These are phyloP conservation scores for Scaptomyza polygonia DNA, from an alignment of 2,888 invertebrate species.

Conservation along the genomic window DNA sequence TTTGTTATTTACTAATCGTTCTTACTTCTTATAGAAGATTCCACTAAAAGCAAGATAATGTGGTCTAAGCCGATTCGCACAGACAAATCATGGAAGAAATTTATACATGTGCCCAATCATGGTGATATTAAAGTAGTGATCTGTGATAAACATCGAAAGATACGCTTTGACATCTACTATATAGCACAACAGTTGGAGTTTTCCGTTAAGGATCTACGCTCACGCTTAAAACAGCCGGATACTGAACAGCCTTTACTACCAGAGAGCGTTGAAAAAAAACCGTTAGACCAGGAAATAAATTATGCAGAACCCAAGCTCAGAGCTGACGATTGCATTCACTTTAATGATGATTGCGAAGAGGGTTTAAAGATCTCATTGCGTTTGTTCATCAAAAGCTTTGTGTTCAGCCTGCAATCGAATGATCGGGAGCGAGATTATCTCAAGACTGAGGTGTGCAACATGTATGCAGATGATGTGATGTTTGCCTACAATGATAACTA, in stretches of 20 bases:
- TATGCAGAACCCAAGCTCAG: constrained; percentile 7
- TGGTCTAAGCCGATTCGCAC: constrained; percentile 86
- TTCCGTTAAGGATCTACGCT: constrained; percentile 83
- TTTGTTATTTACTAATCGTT: neutral
- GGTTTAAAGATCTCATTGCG: constrained; percentile 58
- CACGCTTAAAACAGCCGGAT: constrained; percentile 73
- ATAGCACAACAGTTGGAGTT: constrained; percentile 83
- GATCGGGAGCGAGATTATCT: constrained; percentile 68
- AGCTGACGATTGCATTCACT: constrained; percentile 71
- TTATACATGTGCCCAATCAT: constrained; percentile 86
- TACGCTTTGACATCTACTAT: constrained; percentile 81
- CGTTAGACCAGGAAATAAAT: neutral
- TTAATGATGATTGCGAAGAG: constrained; percentile 57
- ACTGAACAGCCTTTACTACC: constrained; percentile 16
- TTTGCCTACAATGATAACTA: constrained; percentile 70
- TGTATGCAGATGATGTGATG: constrained; percentile 81
- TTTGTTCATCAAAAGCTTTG: constrained; percentile 79
- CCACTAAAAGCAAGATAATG: constrained; percentile 71
- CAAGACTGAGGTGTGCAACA: constrained; percentile 82
- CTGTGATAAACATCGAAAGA: constrained; percentile 83
- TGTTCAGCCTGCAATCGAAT: constrained; percentile 81
- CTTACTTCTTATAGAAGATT: constrained; percentile 21
- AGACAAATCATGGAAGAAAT: constrained; percentile 85
- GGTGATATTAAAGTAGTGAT: constrained; percentile 86
- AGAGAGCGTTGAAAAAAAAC: neutral